These are phyloP conservation scores for Scomber colias DNA, from an alignment of 2,113 vertebrate species.

Conservation along the genomic window DNA sequence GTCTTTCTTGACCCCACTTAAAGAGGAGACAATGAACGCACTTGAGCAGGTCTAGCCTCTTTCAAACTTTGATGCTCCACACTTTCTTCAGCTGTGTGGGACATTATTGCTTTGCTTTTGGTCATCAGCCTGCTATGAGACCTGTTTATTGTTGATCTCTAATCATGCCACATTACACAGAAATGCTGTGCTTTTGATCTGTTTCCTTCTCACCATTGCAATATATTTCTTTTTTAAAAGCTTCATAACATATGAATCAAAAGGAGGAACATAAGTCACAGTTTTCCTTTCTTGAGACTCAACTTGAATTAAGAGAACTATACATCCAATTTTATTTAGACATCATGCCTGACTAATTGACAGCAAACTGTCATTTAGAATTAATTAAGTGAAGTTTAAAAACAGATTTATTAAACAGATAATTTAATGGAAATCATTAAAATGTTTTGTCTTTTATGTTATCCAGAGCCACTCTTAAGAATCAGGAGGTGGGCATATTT, in stretches of 20 bases:
- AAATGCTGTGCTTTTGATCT: not conserved
- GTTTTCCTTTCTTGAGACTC: too few relatives aligned
- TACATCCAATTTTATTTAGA: not conserved
- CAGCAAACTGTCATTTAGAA: too few relatives aligned
- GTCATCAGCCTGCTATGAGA: not conserved
- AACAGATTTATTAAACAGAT: too few relatives aligned
- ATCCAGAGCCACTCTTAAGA: too few relatives aligned
- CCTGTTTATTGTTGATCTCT: not conserved
- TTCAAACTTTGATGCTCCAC: conserved; percentile 38
- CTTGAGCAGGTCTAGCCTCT: conserved; percentile 64
- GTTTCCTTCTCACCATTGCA: not conserved
- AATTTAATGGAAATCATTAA: too few relatives aligned
- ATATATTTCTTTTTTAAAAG: not conserved
- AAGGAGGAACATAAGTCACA: too few relatives aligned
- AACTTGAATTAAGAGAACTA: too few relatives aligned
- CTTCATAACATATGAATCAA: too few relatives aligned
- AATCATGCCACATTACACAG: not conserved
- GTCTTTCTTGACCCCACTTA: conserved; percentile 81
- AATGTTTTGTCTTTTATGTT: too few relatives aligned
- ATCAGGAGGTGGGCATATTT: too few relatives aligned
- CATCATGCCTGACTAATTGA: not conserved
- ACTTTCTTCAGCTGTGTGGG: conserved; percentile 33
- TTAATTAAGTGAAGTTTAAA: too few relatives aligned
- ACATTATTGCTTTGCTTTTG: conserved; percentile 6
- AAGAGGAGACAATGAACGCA: conserved; percentile 75